Evolutionary conservation across 2,113 vertebrate genomes (phyloP).

Genomic region (Ploceus nigricollis): DNA sequence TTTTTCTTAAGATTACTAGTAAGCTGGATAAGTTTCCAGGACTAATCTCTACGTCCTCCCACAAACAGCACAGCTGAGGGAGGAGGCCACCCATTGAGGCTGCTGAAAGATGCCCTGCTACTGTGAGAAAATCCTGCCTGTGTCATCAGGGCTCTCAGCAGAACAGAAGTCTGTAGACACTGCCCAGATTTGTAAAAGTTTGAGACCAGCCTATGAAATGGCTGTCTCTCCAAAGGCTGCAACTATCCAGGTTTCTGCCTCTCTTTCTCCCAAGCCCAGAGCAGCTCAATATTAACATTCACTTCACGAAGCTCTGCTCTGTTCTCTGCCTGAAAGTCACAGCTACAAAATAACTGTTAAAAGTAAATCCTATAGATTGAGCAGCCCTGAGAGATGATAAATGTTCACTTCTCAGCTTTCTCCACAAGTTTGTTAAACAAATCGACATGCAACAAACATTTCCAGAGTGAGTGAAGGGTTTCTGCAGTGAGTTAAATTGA

Average conservation of each 20-base stretch:
- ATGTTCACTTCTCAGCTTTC: neutral
- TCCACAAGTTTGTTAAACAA: neutral
- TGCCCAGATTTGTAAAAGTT: neutral
- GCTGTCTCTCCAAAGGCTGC: neutral
- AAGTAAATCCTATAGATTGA: neutral
- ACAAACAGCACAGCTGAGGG: neutral
- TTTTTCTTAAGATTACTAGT: neutral
- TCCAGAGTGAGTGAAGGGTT: neutral
- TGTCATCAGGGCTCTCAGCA: neutral
- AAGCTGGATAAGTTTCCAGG: neutral
- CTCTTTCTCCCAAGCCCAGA: neutral
- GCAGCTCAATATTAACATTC: neutral
- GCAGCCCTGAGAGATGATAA: neutral
- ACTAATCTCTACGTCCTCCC: neutral
- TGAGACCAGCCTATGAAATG: neutral
- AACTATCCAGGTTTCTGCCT: neutral
- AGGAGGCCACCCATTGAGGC: neutral
- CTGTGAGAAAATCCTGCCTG: neutral
- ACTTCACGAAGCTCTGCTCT: neutral
- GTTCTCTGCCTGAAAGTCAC: neutral
- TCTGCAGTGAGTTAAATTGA: neutral
- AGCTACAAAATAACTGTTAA: neutral
- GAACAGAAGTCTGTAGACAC: neutral
- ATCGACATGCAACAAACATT: neutral
- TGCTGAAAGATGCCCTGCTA: neutral